Evolutionary conservation across 1,140 invertebrate species (phyloP).

Genomic region (Anagrus nilaparvatae): DNA sequence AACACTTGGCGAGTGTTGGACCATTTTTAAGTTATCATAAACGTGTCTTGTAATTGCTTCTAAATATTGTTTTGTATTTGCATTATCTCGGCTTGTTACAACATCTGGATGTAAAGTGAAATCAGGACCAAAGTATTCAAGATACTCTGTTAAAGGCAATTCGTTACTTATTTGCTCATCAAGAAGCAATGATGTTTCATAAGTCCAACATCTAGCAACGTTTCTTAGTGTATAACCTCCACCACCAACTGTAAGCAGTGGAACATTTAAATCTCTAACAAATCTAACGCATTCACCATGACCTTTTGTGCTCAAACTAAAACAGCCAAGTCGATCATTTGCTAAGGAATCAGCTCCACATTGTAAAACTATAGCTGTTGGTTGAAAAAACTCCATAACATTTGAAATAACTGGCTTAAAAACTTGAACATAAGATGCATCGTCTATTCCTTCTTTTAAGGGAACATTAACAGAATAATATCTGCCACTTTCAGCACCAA

Average conservation of each 20-base stretch:
- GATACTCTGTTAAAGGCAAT: slow-evolving; percentile 86
- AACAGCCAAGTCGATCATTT: slow-evolving; percentile 85
- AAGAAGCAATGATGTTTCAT: slow-evolving; percentile 90
- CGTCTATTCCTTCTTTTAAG: slow-evolving; percentile 93
- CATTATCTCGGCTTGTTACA: slow-evolving; percentile 75
- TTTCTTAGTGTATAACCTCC: slow-evolving; percentile 96
- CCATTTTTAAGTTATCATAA: slow-evolving; percentile 80
- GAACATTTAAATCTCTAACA: slow-evolving; percentile 88
- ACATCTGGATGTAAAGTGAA: slow-evolving; percentile 89
- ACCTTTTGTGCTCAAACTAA: slow-evolving; percentile 80
- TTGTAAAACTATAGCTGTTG: slow-evolving; percentile 93
- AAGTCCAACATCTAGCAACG: slow-evolving; percentile 97
- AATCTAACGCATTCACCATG: slow-evolving; percentile 96
- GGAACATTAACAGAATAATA: slow-evolving; percentile 98
- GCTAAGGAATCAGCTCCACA: slow-evolving; percentile 98
- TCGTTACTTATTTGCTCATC: slow-evolving; percentile 88
- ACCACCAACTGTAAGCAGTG: slow-evolving; percentile 89
- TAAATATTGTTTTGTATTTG: slow-evolving; percentile 85
- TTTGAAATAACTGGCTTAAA: slow-evolving; percentile 90
- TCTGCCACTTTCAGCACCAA: slow-evolving; percentile 82
- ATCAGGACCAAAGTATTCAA: slow-evolving; percentile 93
- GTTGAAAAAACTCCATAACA: slow-evolving; percentile 95
- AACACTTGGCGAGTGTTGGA: slow-evolving; percentile 80
- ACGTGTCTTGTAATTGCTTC: slow-evolving; percentile 74
- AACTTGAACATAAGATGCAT: slow-evolving; percentile 82